Conservation (phyloP, 2,888 invertebrate genomes). For the Microctonus hyperodae region DNA sequence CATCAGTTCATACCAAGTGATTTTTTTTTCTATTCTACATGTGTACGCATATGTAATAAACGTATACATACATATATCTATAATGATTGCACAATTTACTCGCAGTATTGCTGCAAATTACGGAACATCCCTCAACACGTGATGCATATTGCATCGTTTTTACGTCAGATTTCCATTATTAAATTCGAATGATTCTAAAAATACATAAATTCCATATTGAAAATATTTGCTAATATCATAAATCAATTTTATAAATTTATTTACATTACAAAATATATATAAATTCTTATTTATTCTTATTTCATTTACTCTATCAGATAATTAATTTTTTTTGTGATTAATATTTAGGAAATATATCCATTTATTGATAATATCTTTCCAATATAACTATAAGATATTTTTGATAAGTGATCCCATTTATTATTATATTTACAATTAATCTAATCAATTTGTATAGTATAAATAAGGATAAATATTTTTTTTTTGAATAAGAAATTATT, state of each 20-base stretch:
- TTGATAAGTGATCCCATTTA: too few species aligned
- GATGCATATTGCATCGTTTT: conserved; percentile 25
- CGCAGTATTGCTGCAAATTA: conserved; percentile 16
- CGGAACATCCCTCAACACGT: conserved; percentile 26
- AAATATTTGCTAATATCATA: not conserved
- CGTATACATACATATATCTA: not conserved
- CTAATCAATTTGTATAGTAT: too few species aligned
- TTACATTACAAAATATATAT: not conserved
- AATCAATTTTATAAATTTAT: not conserved
- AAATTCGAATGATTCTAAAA: too few species aligned
- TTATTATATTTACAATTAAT: too few species aligned
- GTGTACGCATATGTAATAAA: not conserved
- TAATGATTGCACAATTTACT: conserved; percentile 27
- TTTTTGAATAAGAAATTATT: too few species aligned
- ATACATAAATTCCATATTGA: not conserved
- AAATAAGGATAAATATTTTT: too few species aligned
- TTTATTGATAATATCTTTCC: too few species aligned
- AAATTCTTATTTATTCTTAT: not conserved
- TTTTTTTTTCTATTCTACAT: not conserved
- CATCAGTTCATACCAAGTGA: conserved; percentile 3
- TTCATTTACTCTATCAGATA: too few species aligned
- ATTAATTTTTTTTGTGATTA: too few species aligned
- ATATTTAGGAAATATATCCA: too few species aligned
- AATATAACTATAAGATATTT: too few species aligned
- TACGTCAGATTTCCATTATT: conserved; percentile 27